Evolutionary conservation across 2,888 invertebrate genomes (phyloP).

Genomic region (Salticus scenicus): DNA sequence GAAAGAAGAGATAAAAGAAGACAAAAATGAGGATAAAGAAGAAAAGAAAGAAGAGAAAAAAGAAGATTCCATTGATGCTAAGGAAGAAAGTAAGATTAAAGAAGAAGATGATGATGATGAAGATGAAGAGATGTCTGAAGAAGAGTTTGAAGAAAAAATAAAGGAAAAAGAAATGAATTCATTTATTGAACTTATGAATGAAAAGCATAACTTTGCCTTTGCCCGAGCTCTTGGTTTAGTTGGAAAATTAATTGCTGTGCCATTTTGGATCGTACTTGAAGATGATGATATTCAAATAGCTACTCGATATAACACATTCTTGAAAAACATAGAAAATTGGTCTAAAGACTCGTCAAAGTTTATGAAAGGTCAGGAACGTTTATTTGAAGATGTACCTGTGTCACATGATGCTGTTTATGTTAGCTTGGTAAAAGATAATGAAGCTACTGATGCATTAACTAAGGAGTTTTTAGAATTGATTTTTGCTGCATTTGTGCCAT

Average conservation of each 20-base stretch:
- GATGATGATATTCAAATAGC: conserved; percentile 58
- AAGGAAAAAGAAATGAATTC: conserved; percentile 30
- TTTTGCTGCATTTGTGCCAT: conserved; percentile 59
- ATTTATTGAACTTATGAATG: conserved; percentile 40
- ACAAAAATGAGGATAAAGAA: neutral
- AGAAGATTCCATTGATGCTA: neutral
- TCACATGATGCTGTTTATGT: conserved; percentile 68
- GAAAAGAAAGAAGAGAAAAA: neutral
- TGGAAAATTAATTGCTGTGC: conserved; percentile 59
- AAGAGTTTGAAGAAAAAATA: neutral
- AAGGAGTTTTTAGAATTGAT: conserved; percentile 58
- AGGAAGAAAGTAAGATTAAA: neutral
- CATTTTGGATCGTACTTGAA: conserved; percentile 63
- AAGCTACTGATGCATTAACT: conserved; percentile 52
- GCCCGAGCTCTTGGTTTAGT: conserved; percentile 55
- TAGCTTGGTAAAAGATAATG: conserved; percentile 63
- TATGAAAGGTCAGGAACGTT: conserved; percentile 64
- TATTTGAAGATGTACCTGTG: conserved; percentile 65
- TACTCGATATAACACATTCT: conserved; percentile 34
- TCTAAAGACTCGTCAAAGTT: conserved; percentile 63
- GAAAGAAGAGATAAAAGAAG: neutral
- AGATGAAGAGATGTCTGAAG: neutral
- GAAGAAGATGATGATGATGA: neutral
- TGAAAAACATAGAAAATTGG: conserved; percentile 57
- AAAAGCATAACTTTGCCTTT: conserved; percentile 54